These are phyloP conservation scores for Bubo blakistoni DNA, from an alignment of 2,113 vertebrate genomes.

Conservation along the genomic window DNA sequence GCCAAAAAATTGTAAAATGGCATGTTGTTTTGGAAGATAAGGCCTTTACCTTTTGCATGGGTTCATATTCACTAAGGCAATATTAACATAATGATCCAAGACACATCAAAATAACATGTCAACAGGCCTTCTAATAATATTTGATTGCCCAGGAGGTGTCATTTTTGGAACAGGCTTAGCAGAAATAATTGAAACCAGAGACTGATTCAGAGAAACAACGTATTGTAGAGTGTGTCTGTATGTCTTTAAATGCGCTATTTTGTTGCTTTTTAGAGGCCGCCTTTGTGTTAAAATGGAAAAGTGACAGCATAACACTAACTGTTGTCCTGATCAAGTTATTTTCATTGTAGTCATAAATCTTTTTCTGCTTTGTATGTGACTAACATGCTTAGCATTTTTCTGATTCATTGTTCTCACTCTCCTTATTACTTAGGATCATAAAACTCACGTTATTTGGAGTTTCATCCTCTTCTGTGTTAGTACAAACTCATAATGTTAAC, in stretches of 20 bases:
- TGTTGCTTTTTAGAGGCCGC: background rate
- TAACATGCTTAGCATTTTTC: background rate
- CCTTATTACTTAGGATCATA: background rate
- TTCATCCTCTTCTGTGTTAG: background rate
- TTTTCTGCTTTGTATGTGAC: background rate
- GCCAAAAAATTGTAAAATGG: accelerated
- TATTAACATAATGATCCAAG: background rate
- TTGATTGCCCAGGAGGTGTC: background rate
- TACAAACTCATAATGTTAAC: background rate
- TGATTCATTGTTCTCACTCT: background rate
- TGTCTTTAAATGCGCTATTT: background rate
- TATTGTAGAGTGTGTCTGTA: accelerated
- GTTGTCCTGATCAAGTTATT: background rate
- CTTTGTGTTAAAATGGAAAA: background rate
- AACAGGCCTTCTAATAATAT: background rate
- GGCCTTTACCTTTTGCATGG: background rate
- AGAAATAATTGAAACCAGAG: background rate
- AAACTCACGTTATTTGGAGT: background rate
- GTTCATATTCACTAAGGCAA: background rate
- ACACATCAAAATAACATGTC: background rate
- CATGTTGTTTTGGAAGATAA: background rate
- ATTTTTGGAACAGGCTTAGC: background rate
- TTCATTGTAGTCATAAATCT: background rate
- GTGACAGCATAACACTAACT: background rate
- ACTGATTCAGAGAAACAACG: background rate